These are phyloP conservation scores for Ectemnius lituratus DNA, from an alignment of 2,888 invertebrate species.

Conservation along the genomic window DNA sequence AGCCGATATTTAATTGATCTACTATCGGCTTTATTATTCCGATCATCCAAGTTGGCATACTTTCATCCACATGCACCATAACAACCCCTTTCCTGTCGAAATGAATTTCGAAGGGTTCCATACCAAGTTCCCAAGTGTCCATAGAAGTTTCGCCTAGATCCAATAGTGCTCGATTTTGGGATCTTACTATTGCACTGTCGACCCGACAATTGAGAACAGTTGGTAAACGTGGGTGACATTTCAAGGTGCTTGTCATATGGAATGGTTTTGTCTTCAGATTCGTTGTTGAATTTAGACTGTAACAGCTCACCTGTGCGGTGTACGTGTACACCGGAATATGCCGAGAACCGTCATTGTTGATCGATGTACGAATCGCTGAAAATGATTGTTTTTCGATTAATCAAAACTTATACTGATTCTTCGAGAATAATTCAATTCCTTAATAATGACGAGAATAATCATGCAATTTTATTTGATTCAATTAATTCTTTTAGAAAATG, in stretches of 20 bases:
- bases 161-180: slow-evolving; percentile 39
- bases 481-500: too few species aligned
- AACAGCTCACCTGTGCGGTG: slow-evolving; percentile 57
- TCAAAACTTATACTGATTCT: too few species aligned
- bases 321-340: slow-evolving; percentile 61
- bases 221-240: slow-evolving; percentile 31
- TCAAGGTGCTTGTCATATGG: slow-evolving; percentile 43
- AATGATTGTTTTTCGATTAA: slow-evolving; percentile 11
- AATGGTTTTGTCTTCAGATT: slow-evolving; percentile 36
- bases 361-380: slow-evolving; percentile 43
- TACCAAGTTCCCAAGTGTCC: slow-evolving; percentile 26
- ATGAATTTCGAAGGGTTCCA: slow-evolving; percentile 52
- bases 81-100: slow-evolving; percentile 57
- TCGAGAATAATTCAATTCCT: too few species aligned
- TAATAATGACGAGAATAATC: too few species aligned
- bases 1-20: slow-evolving; percentile 57
- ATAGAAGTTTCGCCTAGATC: slow-evolving; percentile 8
- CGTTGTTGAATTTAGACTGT: slow-evolving; percentile 59
- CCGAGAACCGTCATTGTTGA: slow-evolving; percentile 44
- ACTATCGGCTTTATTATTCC: slow-evolving; percentile 52
- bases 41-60: slow-evolving; percentile 38
- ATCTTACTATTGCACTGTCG: slow-evolving; percentile 54
- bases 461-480: too few species aligned
- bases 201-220: slow-evolving; percentile 36
- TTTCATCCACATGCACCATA: slow-evolving; percentile 45